phyloP scores from a whole-genome alignment of 2,888 invertebrate species.

The Oegoconia quadripuncta region DNA sequence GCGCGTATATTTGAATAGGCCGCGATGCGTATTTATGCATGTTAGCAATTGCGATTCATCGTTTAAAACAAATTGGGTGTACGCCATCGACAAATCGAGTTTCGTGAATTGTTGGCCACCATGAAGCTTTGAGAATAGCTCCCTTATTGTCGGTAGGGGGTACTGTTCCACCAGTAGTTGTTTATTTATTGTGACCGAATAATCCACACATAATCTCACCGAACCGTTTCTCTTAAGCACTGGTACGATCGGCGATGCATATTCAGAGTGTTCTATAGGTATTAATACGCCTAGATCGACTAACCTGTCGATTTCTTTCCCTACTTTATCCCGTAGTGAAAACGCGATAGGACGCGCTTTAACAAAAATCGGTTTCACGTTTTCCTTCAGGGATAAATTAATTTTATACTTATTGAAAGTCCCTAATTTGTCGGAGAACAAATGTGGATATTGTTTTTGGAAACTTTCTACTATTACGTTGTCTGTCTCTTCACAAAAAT shows the following conservation, averaged over 20 bases:
- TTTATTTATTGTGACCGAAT: conserved; percentile 22
- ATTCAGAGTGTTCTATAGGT: conserved; percentile 17
- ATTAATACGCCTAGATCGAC: conserved; percentile 14
- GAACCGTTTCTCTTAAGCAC: conserved; percentile 18
- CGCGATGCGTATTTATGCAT: conserved; percentile 16
- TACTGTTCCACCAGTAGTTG: conserved; percentile 22
- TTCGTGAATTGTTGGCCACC: conserved; percentile 18
- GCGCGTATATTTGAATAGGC: conserved; percentile 9
- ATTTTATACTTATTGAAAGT: conserved; percentile 5
- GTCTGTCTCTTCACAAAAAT: background rate
- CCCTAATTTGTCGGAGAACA: conserved; percentile 1
- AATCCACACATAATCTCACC: conserved; percentile 21
- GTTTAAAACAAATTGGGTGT: conserved; percentile 17
- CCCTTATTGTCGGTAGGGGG: conserved; percentile 19
- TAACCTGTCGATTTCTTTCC: conserved; percentile 15
- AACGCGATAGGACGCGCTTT: conserved; percentile 18
- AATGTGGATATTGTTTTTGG: background rate
- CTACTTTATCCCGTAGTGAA: conserved; percentile 18
- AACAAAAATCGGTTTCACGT: conserved; percentile 18
- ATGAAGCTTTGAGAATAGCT: conserved; percentile 21
- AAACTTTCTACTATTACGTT: no score
- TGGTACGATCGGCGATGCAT: conserved; percentile 20
- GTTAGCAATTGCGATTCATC: conserved; percentile 12
- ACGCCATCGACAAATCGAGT: conserved; percentile 20
- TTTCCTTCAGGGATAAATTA: conserved; percentile 16